Conservation (phyloP, 1,140 invertebrate species). For the Stegodyphus mimosarum region DNA sequence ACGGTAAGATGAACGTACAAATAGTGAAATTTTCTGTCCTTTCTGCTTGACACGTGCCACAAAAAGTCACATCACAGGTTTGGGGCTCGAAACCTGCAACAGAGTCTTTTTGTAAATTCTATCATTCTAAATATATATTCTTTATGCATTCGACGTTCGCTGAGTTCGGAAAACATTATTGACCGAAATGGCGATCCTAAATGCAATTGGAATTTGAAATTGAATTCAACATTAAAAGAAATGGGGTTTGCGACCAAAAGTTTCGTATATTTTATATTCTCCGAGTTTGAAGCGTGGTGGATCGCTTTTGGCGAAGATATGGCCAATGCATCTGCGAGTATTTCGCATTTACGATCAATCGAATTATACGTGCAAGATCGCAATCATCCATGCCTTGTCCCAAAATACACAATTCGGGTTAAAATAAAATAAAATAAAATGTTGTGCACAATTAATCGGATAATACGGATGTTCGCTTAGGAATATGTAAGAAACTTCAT, state of each 20-base stretch:
- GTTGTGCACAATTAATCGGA: no score
- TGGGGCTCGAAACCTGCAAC: constrained; percentile 46
- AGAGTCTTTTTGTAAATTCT: constrained; percentile 51
- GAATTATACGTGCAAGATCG: no score
- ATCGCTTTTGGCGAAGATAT: not conserved
- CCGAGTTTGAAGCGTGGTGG: not conserved
- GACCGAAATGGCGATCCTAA: not conserved
- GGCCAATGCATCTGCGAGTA: no score
- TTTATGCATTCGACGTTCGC: not conserved
- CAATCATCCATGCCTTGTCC: no score
- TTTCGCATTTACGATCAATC: no score
- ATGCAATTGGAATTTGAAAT: not conserved
- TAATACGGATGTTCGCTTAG: no score
- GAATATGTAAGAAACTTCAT: no score
- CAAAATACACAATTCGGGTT: no score
- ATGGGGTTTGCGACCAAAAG: no score
- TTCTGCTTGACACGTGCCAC: constrained; percentile 12
- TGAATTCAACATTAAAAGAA: not conserved
- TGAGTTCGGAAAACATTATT: not conserved
- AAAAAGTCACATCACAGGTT: constrained; percentile 55
- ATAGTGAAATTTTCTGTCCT: constrained; percentile 28
- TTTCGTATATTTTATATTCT: not conserved
- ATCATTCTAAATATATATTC: not conserved
- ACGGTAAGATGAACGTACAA: constrained; percentile 42
- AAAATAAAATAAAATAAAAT: no score